Conservation (phyloP, 37 sponge, comb jelly and placozoan genomes). For the Mnemiopsis leidyi region DNA sequence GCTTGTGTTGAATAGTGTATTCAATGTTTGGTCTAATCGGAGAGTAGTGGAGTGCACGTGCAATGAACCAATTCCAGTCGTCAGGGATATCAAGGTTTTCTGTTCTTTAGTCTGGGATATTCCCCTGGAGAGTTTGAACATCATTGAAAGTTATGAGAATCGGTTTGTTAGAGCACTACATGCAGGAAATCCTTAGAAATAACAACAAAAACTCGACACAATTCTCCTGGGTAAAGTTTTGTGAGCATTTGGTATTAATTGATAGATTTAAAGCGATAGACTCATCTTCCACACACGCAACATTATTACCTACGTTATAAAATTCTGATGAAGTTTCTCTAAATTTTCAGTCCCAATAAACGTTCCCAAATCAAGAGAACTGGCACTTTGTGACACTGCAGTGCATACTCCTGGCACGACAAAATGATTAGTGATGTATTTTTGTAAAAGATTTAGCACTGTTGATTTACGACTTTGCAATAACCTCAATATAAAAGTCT, state of each 20-base stretch:
- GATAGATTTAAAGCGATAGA: too few species aligned
- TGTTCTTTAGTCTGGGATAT: slow-evolving; percentile 8
- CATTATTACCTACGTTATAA: background rate
- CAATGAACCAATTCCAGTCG: background rate
- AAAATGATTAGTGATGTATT: background rate
- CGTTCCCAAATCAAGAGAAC: background rate
- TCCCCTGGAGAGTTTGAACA: background rate
- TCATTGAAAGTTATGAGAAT: too few species aligned
- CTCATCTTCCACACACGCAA: too few species aligned
- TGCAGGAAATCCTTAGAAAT: too few species aligned
- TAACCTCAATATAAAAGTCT: too few species aligned
- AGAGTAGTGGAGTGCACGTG: background rate
- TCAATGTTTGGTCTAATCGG: background rate
- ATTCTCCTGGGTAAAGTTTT: too few species aligned
- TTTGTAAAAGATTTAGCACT: too few species aligned
- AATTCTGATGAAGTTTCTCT: background rate
- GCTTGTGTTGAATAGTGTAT: background rate
- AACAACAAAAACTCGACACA: too few species aligned
- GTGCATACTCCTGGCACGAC: background rate
- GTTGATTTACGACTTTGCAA: too few species aligned
- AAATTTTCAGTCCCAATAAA: background rate
- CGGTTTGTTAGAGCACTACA: too few species aligned
- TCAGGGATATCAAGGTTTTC: background rate
- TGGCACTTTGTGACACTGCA: background rate
- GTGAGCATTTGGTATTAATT: too few species aligned